Conservation (phyloP, 64 coral and sea anemone genomes). For the Montipora sp. region DNA sequence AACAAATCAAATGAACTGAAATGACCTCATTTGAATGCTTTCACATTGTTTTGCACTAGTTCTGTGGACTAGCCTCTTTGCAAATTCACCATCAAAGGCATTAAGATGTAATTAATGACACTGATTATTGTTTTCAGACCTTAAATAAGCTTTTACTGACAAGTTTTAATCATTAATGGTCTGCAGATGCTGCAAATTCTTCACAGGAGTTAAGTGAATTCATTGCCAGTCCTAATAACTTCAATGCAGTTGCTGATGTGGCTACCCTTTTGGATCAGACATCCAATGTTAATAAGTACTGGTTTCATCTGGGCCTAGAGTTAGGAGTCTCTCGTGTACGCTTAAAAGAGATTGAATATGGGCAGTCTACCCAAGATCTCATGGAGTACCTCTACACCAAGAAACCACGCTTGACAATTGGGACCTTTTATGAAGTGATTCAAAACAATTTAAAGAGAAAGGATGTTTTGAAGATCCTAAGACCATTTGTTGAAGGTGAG, state of each 20-base stretch:
- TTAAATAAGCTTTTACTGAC: neutral
- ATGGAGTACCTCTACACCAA: constrained; percentile 18
- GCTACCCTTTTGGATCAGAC: constrained; percentile 5
- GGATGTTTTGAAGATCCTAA: constrained; percentile 19
- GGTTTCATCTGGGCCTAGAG: neutral
- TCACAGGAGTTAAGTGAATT: constrained; percentile 18
- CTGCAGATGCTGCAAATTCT: constrained; percentile 9
- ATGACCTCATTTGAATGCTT: too few species aligned
- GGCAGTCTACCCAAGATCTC: neutral
- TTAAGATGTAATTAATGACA: too few species aligned
- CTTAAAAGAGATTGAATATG: constrained; percentile 17
- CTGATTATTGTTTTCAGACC: too few species aligned
- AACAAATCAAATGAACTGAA: too few species aligned
- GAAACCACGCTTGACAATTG: neutral
- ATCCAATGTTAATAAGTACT: neutral
- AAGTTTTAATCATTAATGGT: neutral
- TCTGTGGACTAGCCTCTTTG: too few species aligned
- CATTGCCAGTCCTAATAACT: neutral
- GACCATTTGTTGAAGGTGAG: neutral
- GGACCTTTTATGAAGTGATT: neutral
- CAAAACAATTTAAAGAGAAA: neutral
- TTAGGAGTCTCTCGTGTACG: neutral
- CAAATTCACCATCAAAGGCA: too few species aligned
- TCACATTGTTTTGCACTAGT: too few species aligned
- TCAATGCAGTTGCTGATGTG: neutral